Conservation (phyloP, 2,113 vertebrate species). For the Orycteropus afer region DNA sequence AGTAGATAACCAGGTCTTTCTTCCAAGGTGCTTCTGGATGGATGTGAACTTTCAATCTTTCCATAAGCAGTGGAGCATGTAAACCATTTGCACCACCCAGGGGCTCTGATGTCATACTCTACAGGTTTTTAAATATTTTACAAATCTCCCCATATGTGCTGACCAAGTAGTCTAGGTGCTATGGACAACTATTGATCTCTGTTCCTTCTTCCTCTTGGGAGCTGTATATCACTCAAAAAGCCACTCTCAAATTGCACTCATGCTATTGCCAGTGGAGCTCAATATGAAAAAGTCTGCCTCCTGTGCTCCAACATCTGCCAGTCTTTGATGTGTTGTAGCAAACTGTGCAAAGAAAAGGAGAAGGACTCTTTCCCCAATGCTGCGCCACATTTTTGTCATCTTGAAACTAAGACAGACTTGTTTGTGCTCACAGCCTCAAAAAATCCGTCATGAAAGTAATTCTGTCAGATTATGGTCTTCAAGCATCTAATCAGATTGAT, state of each 20-base stretch:
- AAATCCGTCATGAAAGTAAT: background rate
- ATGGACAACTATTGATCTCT: background rate
- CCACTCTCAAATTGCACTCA: background rate
- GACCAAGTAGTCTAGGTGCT: background rate
- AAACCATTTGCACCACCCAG: background rate
- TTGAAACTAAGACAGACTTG: background rate
- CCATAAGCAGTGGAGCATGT: background rate
- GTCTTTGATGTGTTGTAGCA: fast-evolving
- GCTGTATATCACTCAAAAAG: background rate
- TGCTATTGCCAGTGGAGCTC: background rate
- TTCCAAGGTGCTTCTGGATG: background rate
- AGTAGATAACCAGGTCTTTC: background rate
- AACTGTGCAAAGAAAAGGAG: background rate
- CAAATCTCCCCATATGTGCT: background rate
- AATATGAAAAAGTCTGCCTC: background rate
- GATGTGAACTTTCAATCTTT: background rate
- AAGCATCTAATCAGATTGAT: background rate
- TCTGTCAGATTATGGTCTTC: background rate
- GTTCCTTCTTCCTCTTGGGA: background rate
- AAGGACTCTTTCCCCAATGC: background rate
- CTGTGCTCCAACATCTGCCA: background rate
- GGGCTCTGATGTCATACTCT: background rate
- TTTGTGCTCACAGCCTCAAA: background rate
- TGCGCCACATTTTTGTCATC: background rate
- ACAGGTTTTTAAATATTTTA: background rate